Percentiles rank a stretch among this genome's conserved stretches.
Conservation (phyloP, 2,113 vertebrate genomes). For the Elephantulus edwardii region DNA sequence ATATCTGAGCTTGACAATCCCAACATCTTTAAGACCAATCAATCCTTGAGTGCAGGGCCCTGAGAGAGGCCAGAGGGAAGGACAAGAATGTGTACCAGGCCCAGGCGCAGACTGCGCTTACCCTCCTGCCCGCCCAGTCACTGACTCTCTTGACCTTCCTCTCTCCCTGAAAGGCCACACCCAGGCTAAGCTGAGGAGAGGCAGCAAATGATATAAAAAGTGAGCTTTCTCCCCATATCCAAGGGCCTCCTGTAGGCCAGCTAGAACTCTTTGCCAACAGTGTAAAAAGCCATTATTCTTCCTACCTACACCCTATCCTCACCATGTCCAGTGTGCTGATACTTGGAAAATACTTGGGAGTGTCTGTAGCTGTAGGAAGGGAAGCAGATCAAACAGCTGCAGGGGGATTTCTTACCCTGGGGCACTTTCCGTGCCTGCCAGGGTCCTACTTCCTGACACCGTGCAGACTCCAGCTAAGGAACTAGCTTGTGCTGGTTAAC, state of each 20-base stretch:
- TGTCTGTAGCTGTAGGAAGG: background rate
- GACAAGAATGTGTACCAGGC: accelerated
- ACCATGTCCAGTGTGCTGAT: no score
- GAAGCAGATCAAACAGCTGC: background rate
- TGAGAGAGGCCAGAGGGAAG: accelerated
- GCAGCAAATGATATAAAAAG: background rate
- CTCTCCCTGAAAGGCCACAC: background rate
- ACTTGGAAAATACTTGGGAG: background rate
- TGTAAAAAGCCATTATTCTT: background rate
- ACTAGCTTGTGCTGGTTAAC: background rate
- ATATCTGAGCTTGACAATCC: background rate
- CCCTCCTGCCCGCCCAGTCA: background rate
- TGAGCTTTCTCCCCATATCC: background rate
- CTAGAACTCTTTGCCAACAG: background rate
- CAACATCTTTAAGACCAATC: background rate
- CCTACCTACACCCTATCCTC: background rate
- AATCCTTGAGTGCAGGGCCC: background rate
- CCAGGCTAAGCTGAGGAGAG: background rate
- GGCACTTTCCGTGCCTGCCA: background rate
- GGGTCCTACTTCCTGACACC: accelerated
- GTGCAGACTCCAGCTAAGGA: background rate
- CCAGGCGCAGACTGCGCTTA: background rate
- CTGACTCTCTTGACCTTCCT: background rate
- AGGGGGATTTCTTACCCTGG: background rate
- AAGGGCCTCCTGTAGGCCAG: background rate